Conservation (phyloP, 2,113 vertebrate genomes). For the Columba janthina region DNA sequence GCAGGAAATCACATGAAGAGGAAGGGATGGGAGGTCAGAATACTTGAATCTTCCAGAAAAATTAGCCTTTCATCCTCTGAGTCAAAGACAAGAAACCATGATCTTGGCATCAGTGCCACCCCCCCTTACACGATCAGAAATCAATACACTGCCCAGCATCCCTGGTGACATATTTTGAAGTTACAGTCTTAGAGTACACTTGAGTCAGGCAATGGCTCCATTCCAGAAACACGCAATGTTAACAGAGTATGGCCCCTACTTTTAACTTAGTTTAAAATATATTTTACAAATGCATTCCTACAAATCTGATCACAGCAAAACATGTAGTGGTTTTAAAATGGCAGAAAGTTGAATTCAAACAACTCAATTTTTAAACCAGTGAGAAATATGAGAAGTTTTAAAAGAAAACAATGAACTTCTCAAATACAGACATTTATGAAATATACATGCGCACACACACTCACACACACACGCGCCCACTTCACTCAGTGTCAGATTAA, state of each 20-base stretch:
- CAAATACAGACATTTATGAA: conserved; percentile 25
- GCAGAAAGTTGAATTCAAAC: not conserved
- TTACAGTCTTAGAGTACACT: not conserved
- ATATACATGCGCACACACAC: not conserved
- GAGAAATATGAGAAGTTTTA: not conserved
- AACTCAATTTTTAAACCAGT: conserved; percentile 3
- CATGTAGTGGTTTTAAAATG: not conserved
- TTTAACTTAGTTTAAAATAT: conserved; percentile 15
- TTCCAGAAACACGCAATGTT: not conserved
- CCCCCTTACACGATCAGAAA: not conserved
- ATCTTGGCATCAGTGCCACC: not conserved
- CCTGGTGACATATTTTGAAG: not conserved
- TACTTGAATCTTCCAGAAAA: not conserved
- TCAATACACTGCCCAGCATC: not conserved
- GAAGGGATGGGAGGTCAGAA: too few relatives aligned
- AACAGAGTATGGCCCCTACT: not conserved
- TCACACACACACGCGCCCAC: not conserved
- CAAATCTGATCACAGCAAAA: conserved; percentile 19
- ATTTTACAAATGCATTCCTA: conserved; percentile 4
- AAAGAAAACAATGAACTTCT: conserved; percentile 5
- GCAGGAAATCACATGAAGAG: too few relatives aligned
- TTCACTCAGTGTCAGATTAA: conserved; percentile 41
- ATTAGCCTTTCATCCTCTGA: not conserved
- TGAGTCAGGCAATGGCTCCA: not conserved
- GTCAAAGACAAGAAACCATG: not conserved